Percentiles rank a stretch among this genome's conserved stretches.
Conservation (phyloP, 2,888 invertebrate genomes). For the Caenorhabditis angaria region DNA sequence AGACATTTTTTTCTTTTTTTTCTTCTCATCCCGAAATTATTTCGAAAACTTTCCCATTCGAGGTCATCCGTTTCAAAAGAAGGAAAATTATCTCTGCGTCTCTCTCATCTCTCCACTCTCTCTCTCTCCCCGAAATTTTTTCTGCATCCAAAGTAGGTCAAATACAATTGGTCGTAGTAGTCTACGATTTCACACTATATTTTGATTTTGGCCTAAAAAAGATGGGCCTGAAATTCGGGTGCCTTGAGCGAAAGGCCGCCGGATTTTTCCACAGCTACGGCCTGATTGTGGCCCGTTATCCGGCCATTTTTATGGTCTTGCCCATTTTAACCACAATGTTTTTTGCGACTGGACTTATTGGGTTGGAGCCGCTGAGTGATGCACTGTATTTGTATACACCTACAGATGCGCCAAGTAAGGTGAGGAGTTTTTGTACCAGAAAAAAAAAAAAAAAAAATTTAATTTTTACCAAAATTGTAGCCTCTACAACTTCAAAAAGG, state of each 20-base stretch:
- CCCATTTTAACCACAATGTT: slow-evolving; percentile 51
- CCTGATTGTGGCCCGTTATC: slow-evolving; percentile 51
- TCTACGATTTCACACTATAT: background rate
- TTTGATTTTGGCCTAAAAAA: background rate
- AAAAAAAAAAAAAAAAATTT: background rate
- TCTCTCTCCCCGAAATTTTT: too few species aligned
- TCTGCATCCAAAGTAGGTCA: too few species aligned
- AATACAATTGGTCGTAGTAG: too few species aligned
- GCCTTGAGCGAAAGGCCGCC: slow-evolving; percentile 57
- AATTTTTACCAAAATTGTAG: background rate
- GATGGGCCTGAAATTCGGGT: slow-evolving; percentile 48
- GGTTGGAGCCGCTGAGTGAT: slow-evolving; percentile 58
- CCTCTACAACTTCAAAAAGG: too few species aligned
- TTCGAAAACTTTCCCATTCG: too few species aligned
- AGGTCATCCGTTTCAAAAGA: too few species aligned
- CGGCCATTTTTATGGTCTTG: slow-evolving; percentile 55
- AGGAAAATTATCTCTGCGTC: too few species aligned
- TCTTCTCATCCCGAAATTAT: too few species aligned
- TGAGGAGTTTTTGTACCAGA: slow-evolving; percentile 7
- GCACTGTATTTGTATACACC: slow-evolving; percentile 67
- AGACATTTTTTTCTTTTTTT: slow-evolving; percentile 14
- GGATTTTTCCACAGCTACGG: slow-evolving; percentile 62
- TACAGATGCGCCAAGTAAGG: slow-evolving; percentile 61
- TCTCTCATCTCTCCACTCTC: too few species aligned
- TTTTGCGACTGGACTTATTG: slow-evolving; percentile 50